phyloP scores from a whole-genome alignment of 2,797 vertebrate genomes.

The Brachyrhaphis roseni region DNA sequence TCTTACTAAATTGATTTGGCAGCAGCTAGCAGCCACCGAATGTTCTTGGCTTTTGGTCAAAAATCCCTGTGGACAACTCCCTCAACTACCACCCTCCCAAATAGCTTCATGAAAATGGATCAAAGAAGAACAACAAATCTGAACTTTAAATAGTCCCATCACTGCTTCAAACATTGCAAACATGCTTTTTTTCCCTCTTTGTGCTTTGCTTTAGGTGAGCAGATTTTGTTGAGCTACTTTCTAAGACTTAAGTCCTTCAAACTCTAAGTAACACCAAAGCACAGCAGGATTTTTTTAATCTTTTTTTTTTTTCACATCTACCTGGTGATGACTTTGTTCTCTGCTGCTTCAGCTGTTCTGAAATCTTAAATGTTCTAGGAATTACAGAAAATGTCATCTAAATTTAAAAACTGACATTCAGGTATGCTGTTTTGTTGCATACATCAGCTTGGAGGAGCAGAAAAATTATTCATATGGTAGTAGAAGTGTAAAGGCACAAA shows the following conservation, averaged over 20 bases:
- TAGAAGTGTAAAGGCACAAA: neutral
- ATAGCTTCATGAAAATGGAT: slow-evolving; percentile 53
- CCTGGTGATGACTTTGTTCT: slow-evolving; percentile 22
- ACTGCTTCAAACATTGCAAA: slow-evolving; percentile 44
- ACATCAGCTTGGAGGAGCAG: slow-evolving; percentile 7
- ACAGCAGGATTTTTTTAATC: slow-evolving; percentile 28
- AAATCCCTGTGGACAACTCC: slow-evolving; percentile 45
- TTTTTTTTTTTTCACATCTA: slow-evolving; percentile 31
- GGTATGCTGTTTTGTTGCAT: neutral
- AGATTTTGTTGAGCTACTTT: slow-evolving; percentile 3
- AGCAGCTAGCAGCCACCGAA: slow-evolving; percentile 27
- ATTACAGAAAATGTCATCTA: slow-evolving; percentile 8
- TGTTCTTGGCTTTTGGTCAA: slow-evolving; percentile 49
- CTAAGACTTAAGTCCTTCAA: slow-evolving; percentile 42
- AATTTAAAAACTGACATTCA: neutral
- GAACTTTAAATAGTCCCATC: slow-evolving; percentile 60
- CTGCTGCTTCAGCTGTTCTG: slow-evolving; percentile 20
- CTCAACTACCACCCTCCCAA: slow-evolving; percentile 21
- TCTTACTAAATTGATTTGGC: slow-evolving; percentile 38
- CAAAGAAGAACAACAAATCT: slow-evolving; percentile 56
- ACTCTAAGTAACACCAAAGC: slow-evolving; percentile 50
- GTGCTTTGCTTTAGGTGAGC: slow-evolving; percentile 19
- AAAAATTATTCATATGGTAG: neutral
- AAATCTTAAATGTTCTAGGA: slow-evolving; percentile 23
- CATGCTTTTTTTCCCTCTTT: slow-evolving; percentile 26